Percentiles rank a stretch among this genome's conserved stretches.
Conservation (phyloP, 2,888 invertebrate species). For the Tanytarsus gracilentus region DNA sequence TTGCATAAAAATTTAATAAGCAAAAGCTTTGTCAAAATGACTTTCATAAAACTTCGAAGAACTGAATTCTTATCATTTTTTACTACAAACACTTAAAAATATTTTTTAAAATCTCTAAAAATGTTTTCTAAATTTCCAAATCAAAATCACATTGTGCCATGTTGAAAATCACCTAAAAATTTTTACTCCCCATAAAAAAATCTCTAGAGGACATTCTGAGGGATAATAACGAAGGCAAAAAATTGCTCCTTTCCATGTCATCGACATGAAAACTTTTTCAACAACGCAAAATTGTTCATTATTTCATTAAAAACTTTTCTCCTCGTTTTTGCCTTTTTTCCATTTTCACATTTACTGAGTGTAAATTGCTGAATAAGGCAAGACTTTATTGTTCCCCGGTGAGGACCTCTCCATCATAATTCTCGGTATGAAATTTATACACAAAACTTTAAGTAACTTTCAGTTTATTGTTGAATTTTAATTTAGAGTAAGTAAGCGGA, state of each 20-base stretch:
- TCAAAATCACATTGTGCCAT: too few species aligned
- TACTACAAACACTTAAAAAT: too few species aligned
- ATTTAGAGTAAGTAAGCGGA: not conserved
- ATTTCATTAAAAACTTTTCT: constrained; percentile 2
- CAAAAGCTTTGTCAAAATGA: too few species aligned
- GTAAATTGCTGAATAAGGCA: constrained; percentile 1
- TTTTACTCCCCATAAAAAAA: constrained; percentile 1
- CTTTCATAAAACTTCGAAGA: too few species aligned
- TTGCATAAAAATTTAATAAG: too few species aligned
- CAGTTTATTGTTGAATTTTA: not conserved
- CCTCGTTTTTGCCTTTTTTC: too few species aligned
- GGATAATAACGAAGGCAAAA: too few species aligned
- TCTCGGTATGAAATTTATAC: not conserved
- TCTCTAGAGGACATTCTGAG: not conserved
- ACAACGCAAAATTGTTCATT: not conserved
- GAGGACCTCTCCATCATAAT: not conserved
- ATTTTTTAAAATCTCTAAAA: too few species aligned
- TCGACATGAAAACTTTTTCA: not conserved
- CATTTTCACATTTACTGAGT: not conserved
- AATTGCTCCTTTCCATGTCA: not conserved
- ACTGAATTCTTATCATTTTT: too few species aligned
- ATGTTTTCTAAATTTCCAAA: too few species aligned
- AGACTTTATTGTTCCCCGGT: not conserved
- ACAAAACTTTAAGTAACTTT: not conserved
- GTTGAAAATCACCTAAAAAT: too few species aligned